These are phyloP conservation scores for Phallusia fumigata DNA, from an alignment of 23 tunicate genomes.

Conservation along the genomic window DNA sequence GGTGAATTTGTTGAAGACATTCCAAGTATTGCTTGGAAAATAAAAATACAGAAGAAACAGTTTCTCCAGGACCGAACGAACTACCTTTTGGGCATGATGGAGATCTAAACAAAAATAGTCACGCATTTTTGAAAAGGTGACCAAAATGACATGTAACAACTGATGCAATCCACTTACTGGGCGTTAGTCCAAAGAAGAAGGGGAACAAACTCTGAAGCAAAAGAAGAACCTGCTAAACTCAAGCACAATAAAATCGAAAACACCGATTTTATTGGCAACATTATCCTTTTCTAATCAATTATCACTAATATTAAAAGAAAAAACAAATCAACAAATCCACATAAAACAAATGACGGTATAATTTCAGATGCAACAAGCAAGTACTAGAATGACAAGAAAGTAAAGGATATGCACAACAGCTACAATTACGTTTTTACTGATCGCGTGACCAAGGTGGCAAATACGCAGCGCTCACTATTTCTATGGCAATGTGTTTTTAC, in stretches of 20 bases:
- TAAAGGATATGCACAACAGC: not conserved
- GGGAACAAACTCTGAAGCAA: constrained; percentile 21
- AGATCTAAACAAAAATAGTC: not conserved
- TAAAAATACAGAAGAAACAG: constrained; percentile 15
- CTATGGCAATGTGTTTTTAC: no score
- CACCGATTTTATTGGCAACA: not conserved
- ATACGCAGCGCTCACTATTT: not conserved
- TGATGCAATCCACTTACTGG: constrained; percentile 9
- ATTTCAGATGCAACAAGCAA: no score
- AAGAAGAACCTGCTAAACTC: not conserved
- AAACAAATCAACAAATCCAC: not conserved
- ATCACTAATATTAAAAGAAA: no score
- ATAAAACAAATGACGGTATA: no score
- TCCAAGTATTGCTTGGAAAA: constrained; percentile 21
- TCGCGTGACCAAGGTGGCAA: constrained; percentile 9
- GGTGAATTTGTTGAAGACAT: constrained; percentile 16
- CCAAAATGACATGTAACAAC: not conserved
- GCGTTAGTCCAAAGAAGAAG: constrained; percentile 34
- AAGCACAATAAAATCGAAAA: not conserved
- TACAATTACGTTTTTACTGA: not conserved
- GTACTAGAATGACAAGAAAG: not conserved
- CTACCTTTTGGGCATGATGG: not conserved
- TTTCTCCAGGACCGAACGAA: not conserved
- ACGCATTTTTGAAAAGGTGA: not conserved
- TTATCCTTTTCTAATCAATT: not conserved